Evolutionary conservation across 2,797 vertebrate species (phyloP), one percentile per base, ranked within the genome.

Genomic region (Distichodus sexfasciatus): DNA sequence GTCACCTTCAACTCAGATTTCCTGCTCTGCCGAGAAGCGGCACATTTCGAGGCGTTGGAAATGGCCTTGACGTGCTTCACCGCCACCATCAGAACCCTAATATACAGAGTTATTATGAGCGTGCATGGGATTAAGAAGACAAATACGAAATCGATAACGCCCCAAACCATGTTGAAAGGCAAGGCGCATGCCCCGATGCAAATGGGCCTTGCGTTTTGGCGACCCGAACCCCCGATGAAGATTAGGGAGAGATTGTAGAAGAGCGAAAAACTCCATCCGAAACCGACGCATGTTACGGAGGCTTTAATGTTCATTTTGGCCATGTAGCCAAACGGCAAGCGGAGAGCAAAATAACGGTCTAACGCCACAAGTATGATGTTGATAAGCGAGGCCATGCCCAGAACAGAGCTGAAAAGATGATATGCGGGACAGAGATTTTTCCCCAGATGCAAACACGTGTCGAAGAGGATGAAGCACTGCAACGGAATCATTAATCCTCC

Each of bases 401-500:
- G 1, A 21, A 43, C 33, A 7, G 14, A 54, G 5, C 44, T 48
- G 26, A 58, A 43, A 1, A 23, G 12, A n/a, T 64, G 19, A 43
- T 43, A 69, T 7, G 43, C 23, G 17, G 0, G 24, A 54, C 71
- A 68, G 12, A 67, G 41, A 0, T 0, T 54, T 6, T 19, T 55
- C 23, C 10, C 10, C 24, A 40, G 29, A 12, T 58, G 26, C 35
- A 57, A 64, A 63, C 61, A 65, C 0, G 17, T 21, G 21, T 53
- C 51, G 14, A 62, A 26, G 3, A 31, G 35, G 5, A 36, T 33
- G 28, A 46, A 2, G 38, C 28, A 58, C 28, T 75, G 50, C 14
- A 74, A 38, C 0, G 57, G 68, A 62, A 76, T 71, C 9, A 71
- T 17, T 10, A 59, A 15, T 0, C 24, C 9, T 50, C 74, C 74